These are phyloP conservation scores for Basileuterus tristriatus DNA, from an alignment of 2,797 vertebrate genomes.

Conservation along the genomic window DNA sequence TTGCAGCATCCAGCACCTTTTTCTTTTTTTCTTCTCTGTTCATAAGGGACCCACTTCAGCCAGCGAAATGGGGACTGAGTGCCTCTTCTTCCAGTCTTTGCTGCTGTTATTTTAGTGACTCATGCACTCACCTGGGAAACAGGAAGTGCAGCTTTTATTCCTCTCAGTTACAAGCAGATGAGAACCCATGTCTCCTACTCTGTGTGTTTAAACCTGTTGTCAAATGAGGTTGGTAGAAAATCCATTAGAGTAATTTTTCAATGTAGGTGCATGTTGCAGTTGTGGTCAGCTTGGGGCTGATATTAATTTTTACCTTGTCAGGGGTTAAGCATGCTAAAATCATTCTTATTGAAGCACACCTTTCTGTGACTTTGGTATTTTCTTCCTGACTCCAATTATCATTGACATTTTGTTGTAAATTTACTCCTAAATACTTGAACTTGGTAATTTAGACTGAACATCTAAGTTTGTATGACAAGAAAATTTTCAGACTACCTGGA, in stretches of 20 bases:
- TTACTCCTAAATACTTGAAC: background rate
- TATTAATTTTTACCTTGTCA: background rate
- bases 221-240: background rate
- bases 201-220: background rate
- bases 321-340: background rate
- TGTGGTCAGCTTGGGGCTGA: background rate
- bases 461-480: background rate
- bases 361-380: background rate
- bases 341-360: background rate
- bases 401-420: background rate
- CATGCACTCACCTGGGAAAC: background rate
- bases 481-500: background rate
- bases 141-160: background rate
- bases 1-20: background rate
- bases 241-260: background rate
- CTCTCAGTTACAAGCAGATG: background rate
- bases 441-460: background rate
- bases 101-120: background rate
- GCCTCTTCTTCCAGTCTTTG: background rate
- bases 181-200: background rate
- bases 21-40: background rate
- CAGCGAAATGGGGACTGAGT: fast-evolving
- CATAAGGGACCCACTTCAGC: fast-evolving
- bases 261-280: background rate
- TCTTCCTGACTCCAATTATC: background rate